phyloP scores from a whole-genome alignment of 2,113 vertebrate species.

The Grallaria varia region DNA sequence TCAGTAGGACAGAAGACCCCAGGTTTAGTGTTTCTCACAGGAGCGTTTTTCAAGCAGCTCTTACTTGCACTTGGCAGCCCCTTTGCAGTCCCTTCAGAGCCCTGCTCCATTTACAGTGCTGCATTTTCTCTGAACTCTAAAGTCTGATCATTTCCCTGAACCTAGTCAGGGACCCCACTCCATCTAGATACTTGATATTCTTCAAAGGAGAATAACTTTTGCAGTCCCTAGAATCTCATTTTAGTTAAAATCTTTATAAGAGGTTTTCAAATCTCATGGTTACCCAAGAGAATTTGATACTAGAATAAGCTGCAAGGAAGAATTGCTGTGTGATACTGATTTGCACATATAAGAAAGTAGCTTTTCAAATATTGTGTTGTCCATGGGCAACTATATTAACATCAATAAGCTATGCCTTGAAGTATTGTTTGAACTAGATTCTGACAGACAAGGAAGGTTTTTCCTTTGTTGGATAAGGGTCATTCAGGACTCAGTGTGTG shows the following conservation, averaged over 20 bases:
- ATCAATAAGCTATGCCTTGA: background rate
- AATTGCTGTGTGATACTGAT: background rate
- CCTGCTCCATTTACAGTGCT: rapidly evolving
- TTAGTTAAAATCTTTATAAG: background rate
- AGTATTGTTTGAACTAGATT: background rate
- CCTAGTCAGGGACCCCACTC: background rate
- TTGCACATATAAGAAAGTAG: background rate
- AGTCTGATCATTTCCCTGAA: background rate
- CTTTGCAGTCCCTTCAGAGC: background rate
- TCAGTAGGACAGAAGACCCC: background rate
- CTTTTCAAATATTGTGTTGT: background rate
- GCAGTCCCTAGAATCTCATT: background rate
- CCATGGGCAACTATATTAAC: background rate
- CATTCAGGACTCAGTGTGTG: background rate
- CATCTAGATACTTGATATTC: background rate
- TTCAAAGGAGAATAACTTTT: background rate
- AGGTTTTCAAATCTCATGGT: background rate
- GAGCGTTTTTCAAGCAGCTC: background rate
- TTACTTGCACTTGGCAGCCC: background rate
- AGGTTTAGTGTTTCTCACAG: background rate
- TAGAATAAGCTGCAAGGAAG: background rate
- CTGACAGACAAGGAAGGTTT: background rate
- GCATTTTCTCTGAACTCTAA: background rate
- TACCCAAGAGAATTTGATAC: background rate
- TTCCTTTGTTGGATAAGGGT: background rate